These are phyloP conservation scores for Eubasilissa splendida DNA, from an alignment of 2,888 invertebrate genomes.

Conservation along the genomic window DNA sequence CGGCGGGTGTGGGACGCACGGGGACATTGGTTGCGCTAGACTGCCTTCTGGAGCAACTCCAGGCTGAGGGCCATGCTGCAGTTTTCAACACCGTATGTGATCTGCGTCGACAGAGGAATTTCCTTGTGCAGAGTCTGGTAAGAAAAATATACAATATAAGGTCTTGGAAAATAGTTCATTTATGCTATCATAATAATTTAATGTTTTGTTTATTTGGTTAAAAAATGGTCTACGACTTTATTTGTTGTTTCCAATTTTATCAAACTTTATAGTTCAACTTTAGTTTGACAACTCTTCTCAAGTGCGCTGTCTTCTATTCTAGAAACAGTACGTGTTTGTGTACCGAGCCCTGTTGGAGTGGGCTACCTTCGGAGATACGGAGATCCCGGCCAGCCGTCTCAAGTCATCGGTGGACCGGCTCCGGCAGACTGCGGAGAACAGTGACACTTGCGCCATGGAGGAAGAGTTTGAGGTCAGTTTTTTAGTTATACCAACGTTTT, in stretches of 20 bases:
- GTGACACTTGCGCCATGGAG: slow-evolving; percentile 83
- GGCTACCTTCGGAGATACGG: slow-evolving; percentile 93
- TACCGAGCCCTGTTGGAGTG: slow-evolving; percentile 94
- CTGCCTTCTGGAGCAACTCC: slow-evolving; percentile 88
- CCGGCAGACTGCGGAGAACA: slow-evolving; percentile 79
- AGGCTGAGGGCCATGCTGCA: slow-evolving; percentile 86
- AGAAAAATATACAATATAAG: slow-evolving; percentile 60
- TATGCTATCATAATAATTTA: too few relatives aligned
- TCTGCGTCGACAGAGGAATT: slow-evolving; percentile 91
- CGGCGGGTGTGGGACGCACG: slow-evolving; percentile 94
- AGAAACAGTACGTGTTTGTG: slow-evolving; percentile 97
- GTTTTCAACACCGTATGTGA: slow-evolving; percentile 94
- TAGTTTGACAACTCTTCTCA: slow-evolving; percentile 8
- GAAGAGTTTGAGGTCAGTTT: slow-evolving; percentile 85
- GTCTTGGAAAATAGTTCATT: too few relatives aligned
- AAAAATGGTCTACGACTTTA: too few relatives aligned
- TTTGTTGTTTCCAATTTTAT: too few relatives aligned
- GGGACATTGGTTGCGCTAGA: slow-evolving; percentile 95
- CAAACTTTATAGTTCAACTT: neutral
- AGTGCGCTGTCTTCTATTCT: slow-evolving; percentile 60
- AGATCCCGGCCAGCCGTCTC: slow-evolving; percentile 82
- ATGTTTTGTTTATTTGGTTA: too few relatives aligned
- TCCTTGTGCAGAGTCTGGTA: slow-evolving; percentile 92
- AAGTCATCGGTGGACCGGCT: slow-evolving; percentile 82
- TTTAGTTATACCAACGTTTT: too few relatives aligned